Conservation (phyloP, 2,888 invertebrate genomes). For the Eristalis intricaria region DNA sequence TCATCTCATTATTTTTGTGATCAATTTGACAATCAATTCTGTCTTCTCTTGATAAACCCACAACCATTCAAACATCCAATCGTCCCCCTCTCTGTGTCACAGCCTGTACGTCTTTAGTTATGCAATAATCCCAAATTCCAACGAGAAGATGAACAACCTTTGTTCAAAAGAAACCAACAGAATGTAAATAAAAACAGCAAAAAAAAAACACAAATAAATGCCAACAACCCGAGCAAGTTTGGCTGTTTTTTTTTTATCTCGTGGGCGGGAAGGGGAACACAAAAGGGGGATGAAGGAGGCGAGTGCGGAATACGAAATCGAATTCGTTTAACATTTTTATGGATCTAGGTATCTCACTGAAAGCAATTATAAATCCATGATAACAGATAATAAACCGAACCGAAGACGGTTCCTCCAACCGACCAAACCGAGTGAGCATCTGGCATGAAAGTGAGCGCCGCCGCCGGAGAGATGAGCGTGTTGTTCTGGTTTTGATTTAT, state of each 20-base stretch:
- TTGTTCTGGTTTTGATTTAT: neutral
- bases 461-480: neutral
- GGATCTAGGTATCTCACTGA: neutral
- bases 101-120: conserved; percentile 21
- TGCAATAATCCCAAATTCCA: conserved; percentile 12
- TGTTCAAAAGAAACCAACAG: neutral
- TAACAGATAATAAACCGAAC: conserved; percentile 15
- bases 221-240: neutral
- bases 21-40: neutral
- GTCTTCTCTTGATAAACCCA: neutral
- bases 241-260: neutral
- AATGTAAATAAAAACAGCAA: conserved; percentile 9
- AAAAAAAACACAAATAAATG: neutral
- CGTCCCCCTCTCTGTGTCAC: neutral
- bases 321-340: conserved; percentile 20
- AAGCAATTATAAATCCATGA: conserved; percentile 31
- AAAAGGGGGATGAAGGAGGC: neutral
- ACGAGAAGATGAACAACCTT: conserved; percentile 43
- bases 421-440: neutral
- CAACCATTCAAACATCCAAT: neutral
- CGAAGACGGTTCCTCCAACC: neutral
- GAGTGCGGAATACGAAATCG: neutral
- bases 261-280: neutral
- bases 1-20: too few species aligned
- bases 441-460: neutral